Evolutionary conservation across 2,113 vertebrate species (phyloP), one percentile per base, ranked within the genome.

Genomic region (Perca schrenkii): DNA sequence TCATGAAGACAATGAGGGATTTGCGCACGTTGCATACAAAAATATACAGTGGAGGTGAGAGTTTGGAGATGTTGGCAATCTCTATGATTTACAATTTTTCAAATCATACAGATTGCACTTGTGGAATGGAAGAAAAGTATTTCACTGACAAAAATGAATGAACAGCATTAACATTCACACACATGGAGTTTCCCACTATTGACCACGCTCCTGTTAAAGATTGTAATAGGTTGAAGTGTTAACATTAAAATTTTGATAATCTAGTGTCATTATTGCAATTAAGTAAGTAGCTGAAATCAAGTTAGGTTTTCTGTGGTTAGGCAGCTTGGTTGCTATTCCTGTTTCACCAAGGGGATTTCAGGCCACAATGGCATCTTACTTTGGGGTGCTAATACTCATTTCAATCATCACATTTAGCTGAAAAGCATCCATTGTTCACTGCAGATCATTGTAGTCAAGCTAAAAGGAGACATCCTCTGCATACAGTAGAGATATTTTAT

Each of bases 1-100:
- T 31, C 6, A 50, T n/a, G 22, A 65, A 84, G 14, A 77, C 46
- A 79, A 69, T 74, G 28, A 73, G 25, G 57, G 22, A 61, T 78
- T 58, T 58, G 12, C 1, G 1, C 40, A 67, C n/a, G 17, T 52
- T 72, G 13, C 64, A 61, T 22, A 50, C 60, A 43, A 52, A 82
- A 68, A 80, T 71, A 49, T 49, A 73, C 14, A 80, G 17, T 63
- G 14, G 11, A 61, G 64, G 22, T 60, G 25, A 61, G 43, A 28
- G 22, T 13, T 43, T 54, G 54, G 21, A 68, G 14, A 62, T 66
- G 54, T 17, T 34, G 4, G 16, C 19, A 53, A 66, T 52, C 10
- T 67, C 3, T 58, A 53, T 36, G n/a, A 58, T 73, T 64, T 14
- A 28, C 28, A 28, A 28, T 28, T 28, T 28, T 28, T 28, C n/a